phyloP scores from a whole-genome alignment of 1,140 invertebrate genomes.

The Mya arenaria region DNA sequence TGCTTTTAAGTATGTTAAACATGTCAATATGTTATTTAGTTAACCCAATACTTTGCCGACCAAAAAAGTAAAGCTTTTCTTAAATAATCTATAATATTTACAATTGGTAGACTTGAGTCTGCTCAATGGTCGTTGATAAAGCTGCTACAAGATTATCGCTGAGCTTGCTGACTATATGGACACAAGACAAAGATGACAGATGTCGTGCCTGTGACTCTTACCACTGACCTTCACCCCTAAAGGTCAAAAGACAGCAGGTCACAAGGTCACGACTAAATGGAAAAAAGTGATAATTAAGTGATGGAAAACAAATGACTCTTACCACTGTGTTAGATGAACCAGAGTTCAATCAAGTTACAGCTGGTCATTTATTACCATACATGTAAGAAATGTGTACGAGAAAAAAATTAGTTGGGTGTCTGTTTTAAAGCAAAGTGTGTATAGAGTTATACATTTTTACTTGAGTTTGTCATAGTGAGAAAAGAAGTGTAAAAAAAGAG shows the following conservation, averaged over 20 bases:
- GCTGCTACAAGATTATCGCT: neutral
- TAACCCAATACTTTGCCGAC: neutral
- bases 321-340: conserved; percentile 7
- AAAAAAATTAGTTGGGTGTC: too few relatives aligned
- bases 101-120: neutral
- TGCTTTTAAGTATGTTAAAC: neutral
- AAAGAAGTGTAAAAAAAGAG: neutral
- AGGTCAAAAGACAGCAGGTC: conserved; percentile 59
- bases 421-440: too few relatives aligned
- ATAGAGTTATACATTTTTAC: neutral
- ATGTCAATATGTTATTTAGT: neutral
- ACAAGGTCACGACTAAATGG: conserved; percentile 37
- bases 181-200: conserved; percentile 50
- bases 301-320: conserved; percentile 30
- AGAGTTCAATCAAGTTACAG: neutral
- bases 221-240: conserved; percentile 56
- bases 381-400: too few relatives aligned
- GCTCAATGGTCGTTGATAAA: neutral
- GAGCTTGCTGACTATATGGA: neutral
- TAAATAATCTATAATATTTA: neutral
- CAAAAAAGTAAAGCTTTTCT: neutral
- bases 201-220: conserved; percentile 59
- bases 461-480: neutral
- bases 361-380: neutral
- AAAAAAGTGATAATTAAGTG: conserved; percentile 1